Base-by-base conservation (phyloP, 2,113 vertebrate genomes). In the Panthera tigris region DNA sequence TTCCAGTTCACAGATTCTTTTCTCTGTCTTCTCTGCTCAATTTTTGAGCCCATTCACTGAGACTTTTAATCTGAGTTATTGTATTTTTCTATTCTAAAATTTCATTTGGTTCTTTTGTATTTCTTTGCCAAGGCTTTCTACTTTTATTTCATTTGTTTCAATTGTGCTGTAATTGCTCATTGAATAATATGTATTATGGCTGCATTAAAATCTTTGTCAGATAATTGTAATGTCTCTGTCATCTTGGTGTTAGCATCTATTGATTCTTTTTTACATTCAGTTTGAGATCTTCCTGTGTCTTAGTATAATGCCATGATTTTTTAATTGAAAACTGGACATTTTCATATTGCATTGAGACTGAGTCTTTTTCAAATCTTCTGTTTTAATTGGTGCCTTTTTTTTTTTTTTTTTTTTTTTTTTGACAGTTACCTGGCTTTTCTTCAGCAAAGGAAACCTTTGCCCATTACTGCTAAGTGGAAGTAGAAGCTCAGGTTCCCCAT, bases 1-100 rank as follows among this genome's bases (percentile, higher is more conserved):
- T 83, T 76, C 57, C 19, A 89, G 69, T 76, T 89, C 73, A 89
- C 23, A 39, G 55, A 73, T 73, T 91, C 8, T 86, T 81, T 96
- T 57, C 55, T 91, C 84, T 63, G 5, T 68, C 9, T 57, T 65
- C 25, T 86, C 31, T 31, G 41, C 79, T 78, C 27, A 52, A 16
- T 84, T 79, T 36, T 89, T 85, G 65, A 23, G 55, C 23, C 55
- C 52, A 36, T 61, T 89, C 65, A 89, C 31, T 63, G 39, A 82
- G 13, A 19, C 7, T 95, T 95, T 86, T 50, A 68, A 69, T 76
- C 11, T 65, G 55, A 2, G 14, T 80, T 68, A 36, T 8, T 76
- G 9, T 31, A 68, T 36, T 89, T 82, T 83, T 89, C 61, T 89
- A 31, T 79, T 91, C 69, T 63, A 92, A 95, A 86, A 50, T 92